Base-by-base conservation (phyloP, 2,113 vertebrate genomes). In the Myrmecophaga tridactyla region DNA sequence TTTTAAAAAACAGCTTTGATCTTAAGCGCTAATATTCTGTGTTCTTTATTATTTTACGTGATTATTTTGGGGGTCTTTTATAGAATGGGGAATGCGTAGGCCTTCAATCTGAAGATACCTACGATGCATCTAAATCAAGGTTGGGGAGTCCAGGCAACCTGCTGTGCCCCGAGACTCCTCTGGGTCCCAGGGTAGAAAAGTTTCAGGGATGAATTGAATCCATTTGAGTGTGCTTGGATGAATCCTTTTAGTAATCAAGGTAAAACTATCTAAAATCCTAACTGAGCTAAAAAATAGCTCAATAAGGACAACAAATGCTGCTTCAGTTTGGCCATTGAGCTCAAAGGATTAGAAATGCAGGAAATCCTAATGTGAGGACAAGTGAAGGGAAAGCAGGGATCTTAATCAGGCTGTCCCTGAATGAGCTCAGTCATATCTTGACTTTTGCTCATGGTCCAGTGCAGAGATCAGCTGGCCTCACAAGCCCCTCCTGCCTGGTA, bases 351-450 rank as follows among this genome's bases (percentile, higher is more conserved):
- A 21, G 72, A 82, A 83, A 34, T 72, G 31, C 73, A 53, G 81
- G 41, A 82, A 80, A 29, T n/a, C n/a, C 34, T 91, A 18, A 58
- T 90, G 87, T 94, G 51, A 69, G 60, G 82, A 48, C 56, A 27
- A 36, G 48, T 7, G 72, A 62, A 73, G 72, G 73, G 67, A 11
- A 31, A 41, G 23, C 12, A 3, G 18, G 10, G 48, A 31, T 75
- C 73, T 90, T 78, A 39, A 65, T 72, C 39, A 72, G 76, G 65
- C n/a, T n/a, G 18, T 46, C 27, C 21, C 23, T 70, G n/a, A 11
- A n/a, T 77, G 13, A 41, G 17, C n/a, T 34, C n/a, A 3, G 27
- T 46, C 25, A 8, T 3, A 11, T 9, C 89, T 53, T 48, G 7
- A 7, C 46, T 36, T 58, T 6, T 75, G 82, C 58, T 31, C 3